Evolutionary conservation across 1,140 invertebrate genomes (phyloP).

Genomic region (Acromyrmex echinatior): DNA sequence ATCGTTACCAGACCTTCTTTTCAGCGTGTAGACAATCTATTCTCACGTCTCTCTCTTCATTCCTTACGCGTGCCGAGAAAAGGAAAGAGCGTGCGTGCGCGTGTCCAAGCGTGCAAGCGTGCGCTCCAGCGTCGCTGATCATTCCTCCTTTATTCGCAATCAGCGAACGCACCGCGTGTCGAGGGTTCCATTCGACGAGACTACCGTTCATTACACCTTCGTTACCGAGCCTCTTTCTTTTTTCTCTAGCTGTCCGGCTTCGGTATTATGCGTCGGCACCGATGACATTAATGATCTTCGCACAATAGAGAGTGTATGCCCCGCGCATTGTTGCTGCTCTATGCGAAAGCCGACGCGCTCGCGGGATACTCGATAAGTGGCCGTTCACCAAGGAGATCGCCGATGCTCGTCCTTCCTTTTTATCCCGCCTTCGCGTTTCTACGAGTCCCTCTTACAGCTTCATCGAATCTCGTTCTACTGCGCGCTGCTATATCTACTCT

Average conservation of each 20-base stretch:
- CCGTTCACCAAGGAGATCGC: conserved; percentile 27
- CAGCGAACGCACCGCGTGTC: conserved; percentile 25
- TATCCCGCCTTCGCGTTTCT: conserved; percentile 53
- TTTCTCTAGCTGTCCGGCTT: neutral
- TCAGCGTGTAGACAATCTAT: too few species aligned
- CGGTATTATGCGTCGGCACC: conserved; percentile 1
- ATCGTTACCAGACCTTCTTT: neutral
- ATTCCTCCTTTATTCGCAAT: conserved; percentile 57
- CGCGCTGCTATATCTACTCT: neutral
- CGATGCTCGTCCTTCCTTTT: conserved; percentile 34
- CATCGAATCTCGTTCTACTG: conserved; percentile 50
- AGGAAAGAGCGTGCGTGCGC: conserved; percentile 35
- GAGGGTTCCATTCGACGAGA: conserved; percentile 31
- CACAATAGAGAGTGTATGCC: conserved; percentile 49
- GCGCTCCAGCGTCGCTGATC: conserved; percentile 16
- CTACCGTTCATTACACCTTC: conserved; percentile 58
- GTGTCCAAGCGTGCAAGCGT: conserved; percentile 28
- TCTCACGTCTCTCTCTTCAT: neutral
- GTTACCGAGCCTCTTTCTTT: conserved; percentile 31
- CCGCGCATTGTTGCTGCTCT: neutral
- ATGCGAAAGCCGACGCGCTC: conserved; percentile 29
- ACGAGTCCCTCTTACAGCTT: conserved; percentile 66
- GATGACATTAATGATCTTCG: conserved; percentile 57
- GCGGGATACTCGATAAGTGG: conserved; percentile 47
- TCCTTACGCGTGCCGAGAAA: conserved; percentile 45